These are phyloP conservation scores for Lordiphosa clarofinis DNA, from an alignment of 1,140 invertebrate species.

Conservation along the genomic window DNA sequence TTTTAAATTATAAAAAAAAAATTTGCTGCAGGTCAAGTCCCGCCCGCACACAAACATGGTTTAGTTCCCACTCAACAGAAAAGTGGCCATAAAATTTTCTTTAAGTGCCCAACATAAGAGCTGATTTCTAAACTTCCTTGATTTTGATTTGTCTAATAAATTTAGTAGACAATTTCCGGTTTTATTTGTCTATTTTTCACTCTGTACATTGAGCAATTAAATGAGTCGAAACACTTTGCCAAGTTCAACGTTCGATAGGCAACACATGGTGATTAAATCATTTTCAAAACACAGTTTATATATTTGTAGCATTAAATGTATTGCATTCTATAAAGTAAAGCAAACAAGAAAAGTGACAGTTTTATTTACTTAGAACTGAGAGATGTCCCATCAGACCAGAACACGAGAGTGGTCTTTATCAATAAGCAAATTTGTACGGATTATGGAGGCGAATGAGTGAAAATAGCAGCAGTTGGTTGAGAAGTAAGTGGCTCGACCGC, in stretches of 20 bases:
- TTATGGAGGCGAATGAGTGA: neutral
- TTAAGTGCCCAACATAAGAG: too few relatives aligned
- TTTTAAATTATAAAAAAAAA: too few relatives aligned
- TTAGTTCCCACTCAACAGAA: too few relatives aligned
- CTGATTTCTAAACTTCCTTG: too few relatives aligned
- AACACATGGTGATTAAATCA: slow-evolving; percentile 23
- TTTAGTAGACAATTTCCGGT: too few relatives aligned
- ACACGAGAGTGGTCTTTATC: slow-evolving; percentile 34
- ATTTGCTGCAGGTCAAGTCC: too few relatives aligned
- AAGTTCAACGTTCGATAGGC: slow-evolving; percentile 63
- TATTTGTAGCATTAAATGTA: too few relatives aligned
- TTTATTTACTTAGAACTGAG: slow-evolving; percentile 16
- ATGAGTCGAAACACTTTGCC: slow-evolving; percentile 7
- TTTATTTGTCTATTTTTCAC: neutral
- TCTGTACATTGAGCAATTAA: too few relatives aligned
- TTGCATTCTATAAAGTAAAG: neutral
- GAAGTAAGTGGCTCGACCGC: neutral
- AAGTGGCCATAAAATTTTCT: too few relatives aligned
- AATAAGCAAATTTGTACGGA: slow-evolving; percentile 20
- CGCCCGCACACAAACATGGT: too few relatives aligned
- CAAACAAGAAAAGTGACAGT: slow-evolving; percentile 17
- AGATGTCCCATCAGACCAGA: neutral
- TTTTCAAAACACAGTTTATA: neutral
- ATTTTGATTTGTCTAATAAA: too few relatives aligned
- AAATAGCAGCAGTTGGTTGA: neutral